Evolutionary conservation across 2,888 invertebrate species (phyloP), one percentile per base, ranked within the genome.

Genomic region (Chymomyza procnemis): DNA sequence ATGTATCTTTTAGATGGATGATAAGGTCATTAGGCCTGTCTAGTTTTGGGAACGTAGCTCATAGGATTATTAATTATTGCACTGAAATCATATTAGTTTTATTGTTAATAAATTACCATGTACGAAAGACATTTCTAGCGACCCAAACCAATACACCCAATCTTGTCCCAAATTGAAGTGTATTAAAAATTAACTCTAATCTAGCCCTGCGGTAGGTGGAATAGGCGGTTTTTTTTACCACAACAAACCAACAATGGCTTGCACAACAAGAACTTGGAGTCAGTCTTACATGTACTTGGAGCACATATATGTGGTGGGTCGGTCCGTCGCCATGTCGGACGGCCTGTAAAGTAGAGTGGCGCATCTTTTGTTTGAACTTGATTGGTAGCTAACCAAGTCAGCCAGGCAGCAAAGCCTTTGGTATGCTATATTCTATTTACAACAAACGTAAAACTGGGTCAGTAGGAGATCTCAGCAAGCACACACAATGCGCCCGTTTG

Each of bases 311-410:
- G 12, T 41, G 34, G 5, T 34, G 22, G 22, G 34, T 34, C 4
- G 3, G 3, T 41, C 34, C 12, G 34, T 41, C 34, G 3, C 12
- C 0, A 9, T 12, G 34, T 41, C 34, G 1, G 34, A 12, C 12
- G 34, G 34, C 6, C 12, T 9, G 12, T 12, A 41, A 41, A 41
- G 34, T 41, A 41, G 34, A 41, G 50, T 50, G 16, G 50, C 50
- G 50, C 50, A 50, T 50, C 50, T 50, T 50, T 50, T 50, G 50
- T 50, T 50, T 50, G 50, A 19, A 50, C 50, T 19, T 19, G 50
- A 50, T 19, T 50, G 16, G 50, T 41, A 41, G 34, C 34, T 12
- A 41, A 41, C 34, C 34, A 41, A 41, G 34, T 12, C 34, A 41
- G 34, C 34, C 9, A 12, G 6, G 30, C 30, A 30, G 34, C 34